Evolutionary conservation across 2,113 vertebrate genomes (phyloP).

Genomic region (Acrocephalus kingi): DNA sequence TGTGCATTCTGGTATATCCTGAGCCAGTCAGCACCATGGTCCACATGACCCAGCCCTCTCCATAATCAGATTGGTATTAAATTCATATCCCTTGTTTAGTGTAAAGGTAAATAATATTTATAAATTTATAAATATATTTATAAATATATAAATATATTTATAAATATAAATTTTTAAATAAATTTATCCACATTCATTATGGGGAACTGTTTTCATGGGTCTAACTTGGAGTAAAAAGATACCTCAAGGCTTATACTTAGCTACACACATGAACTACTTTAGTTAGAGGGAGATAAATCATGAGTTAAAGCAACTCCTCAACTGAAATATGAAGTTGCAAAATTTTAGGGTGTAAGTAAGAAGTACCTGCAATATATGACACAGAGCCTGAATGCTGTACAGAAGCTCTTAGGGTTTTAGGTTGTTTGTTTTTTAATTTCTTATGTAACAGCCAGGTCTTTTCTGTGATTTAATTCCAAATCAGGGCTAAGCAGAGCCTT

Average conservation of each 20-base stretch:
- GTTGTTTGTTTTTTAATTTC: neutral
- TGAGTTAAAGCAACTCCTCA: neutral
- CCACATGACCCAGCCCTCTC: neutral
- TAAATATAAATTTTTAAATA: neutral
- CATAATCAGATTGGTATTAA: neutral
- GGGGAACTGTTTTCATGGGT: neutral
- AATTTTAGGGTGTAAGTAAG: neutral
- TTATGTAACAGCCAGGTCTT: neutral
- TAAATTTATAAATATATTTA: too few relatives aligned
- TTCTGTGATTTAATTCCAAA: neutral
- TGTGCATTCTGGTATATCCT: neutral
- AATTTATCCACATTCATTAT: neutral
- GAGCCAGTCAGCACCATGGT: neutral
- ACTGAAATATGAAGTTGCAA: neutral
- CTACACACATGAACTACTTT: neutral
- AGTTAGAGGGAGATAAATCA: neutral
- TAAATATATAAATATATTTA: too few relatives aligned
- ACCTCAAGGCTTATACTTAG: neutral
- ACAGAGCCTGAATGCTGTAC: neutral
- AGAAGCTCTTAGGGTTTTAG: neutral
- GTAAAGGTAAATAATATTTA: neutral
- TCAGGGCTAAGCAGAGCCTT: neutral
- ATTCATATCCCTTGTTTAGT: neutral
- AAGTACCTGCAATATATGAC: neutral
- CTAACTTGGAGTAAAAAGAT: neutral